Base-by-base conservation (phyloP, 2,888 invertebrate genomes). In the Acleris laterana region DNA sequence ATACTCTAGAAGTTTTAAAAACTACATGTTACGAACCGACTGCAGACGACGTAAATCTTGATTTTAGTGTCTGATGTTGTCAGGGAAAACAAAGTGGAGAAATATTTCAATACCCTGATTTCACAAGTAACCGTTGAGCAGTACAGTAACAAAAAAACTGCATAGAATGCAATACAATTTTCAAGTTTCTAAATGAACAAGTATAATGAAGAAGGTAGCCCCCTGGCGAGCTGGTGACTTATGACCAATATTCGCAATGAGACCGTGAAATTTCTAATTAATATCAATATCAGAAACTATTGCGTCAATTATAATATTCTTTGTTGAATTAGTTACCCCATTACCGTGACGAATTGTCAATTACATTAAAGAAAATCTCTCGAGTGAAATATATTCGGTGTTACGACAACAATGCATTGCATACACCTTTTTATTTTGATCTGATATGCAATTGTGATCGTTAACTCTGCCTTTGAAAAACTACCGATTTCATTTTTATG, bases 201-300 rank as follows among this genome's bases (percentile, higher is more conserved):
- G 17, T 7, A 13, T 16, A 9, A 16, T n/a, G 7, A 7, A 46
- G 46, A 1, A n/a, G n/a, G 4, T 7, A 46, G 46, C 17, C n/a
- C 3, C 46, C 17, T 46, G 3, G 2, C 7, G 16, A 57, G 5
- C 28, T 19, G 46, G 57, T 57, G 51, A 28, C 57, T 62, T 62
- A 51, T 62, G 61, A 2, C 57, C 61, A 38, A 50, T 55, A 38
- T 55, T 13, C 62, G 51, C 22, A 48, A 57, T 50, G 28, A 50
- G 16, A 52, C 66, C 52, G 62, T 62, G 66, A 66, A 66, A 56
- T 57, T 57, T 57, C 56, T 61, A 52, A 11, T 52, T 61, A 61
- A 25, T 28, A 53, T 51, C 7, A 52, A 61, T 52, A 52, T 38
- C 46, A 44, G 25, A 25, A 52, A 5, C 20, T n/a, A 44, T 61